phyloP scores from a whole-genome alignment of 2,888 invertebrate genomes.

The Torymus auratus region DNA sequence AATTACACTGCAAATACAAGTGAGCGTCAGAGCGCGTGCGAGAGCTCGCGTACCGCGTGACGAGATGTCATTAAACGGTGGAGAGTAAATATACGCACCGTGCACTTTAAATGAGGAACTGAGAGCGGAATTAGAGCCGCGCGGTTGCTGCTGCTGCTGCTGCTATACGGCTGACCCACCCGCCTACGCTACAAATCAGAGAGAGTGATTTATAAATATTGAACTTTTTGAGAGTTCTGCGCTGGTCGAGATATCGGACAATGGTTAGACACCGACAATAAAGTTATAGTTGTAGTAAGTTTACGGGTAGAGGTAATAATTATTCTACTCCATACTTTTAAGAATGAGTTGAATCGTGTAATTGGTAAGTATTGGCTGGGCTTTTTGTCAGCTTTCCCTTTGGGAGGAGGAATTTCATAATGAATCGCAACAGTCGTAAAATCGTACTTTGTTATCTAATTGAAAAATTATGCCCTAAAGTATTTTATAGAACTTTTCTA shows the following conservation, averaged over 20 bases:
- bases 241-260: too few species aligned
- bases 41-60: not conserved
- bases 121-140: constrained; percentile 17
- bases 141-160: too few species aligned
- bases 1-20: constrained; percentile 48
- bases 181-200: too few species aligned
- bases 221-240: not conserved
- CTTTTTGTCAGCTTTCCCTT: not conserved
- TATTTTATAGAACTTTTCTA: not conserved
- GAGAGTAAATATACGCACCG: constrained; percentile 11
- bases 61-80: constrained; percentile 47
- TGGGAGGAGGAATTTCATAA: not conserved
- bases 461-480: not conserved
- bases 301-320: too few species aligned
- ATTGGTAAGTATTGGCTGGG: too few species aligned
- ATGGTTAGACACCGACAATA: too few species aligned
- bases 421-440: too few species aligned
- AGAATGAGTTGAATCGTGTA: too few species aligned
- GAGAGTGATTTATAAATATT: not conserved
- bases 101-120: constrained; percentile 1
- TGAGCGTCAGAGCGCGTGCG: not conserved
- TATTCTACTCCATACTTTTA: too few species aligned
- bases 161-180: too few species aligned
- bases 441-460: too few species aligned
- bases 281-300: too few species aligned